phyloP scores from a whole-genome alignment of 1,140 invertebrate genomes.

The Zaprionus inermis region DNA sequence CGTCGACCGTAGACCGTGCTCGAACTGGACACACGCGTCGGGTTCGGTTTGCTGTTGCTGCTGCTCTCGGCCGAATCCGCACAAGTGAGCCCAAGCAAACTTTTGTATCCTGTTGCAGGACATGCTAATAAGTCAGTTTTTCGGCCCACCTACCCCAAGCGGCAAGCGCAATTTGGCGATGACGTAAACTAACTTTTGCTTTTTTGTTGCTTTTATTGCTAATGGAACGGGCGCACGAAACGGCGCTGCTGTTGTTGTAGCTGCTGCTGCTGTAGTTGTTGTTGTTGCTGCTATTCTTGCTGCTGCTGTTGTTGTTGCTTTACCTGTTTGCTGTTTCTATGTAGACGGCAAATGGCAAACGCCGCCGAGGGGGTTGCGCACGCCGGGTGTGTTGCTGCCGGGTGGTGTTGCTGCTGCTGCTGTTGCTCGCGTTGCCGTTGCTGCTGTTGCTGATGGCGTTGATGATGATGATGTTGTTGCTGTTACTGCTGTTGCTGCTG shows the following conservation, averaged over 20 bases:
- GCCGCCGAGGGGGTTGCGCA: slow-evolving; percentile 42
- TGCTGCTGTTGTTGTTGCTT: slow-evolving; percentile 40
- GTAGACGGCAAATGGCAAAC: slow-evolving; percentile 71
- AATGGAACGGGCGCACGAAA: slow-evolving; percentile 52
- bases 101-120: slow-evolving; percentile 79
- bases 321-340: slow-evolving; percentile 80
- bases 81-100: slow-evolving; percentile 55
- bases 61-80: slow-evolving; percentile 48
- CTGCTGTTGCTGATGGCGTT: slow-evolving; percentile 46
- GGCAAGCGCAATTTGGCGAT: slow-evolving; percentile 74
- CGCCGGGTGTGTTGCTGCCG: slow-evolving; percentile 28
- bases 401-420: slow-evolving; percentile 14
- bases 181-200: slow-evolving; percentile 67
- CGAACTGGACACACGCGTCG: slow-evolving; percentile 42
- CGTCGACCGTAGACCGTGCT: too few relatives aligned
- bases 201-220: slow-evolving; percentile 47
- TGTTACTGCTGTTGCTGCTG: slow-evolving; percentile 52
- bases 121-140: slow-evolving; percentile 76
- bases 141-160: slow-evolving; percentile 5
- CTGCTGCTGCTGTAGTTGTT: slow-evolving; percentile 3
- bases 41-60: slow-evolving; percentile 8
- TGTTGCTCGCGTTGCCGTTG: slow-evolving; percentile 41
- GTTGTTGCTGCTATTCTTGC: slow-evolving; percentile 13
- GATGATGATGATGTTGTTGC: slow-evolving; percentile 33
- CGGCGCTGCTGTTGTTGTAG: slow-evolving; percentile 12